phyloP scores from a whole-genome alignment of 2,888 invertebrate genomes.

The Chaitophorus viminalis region DNA sequence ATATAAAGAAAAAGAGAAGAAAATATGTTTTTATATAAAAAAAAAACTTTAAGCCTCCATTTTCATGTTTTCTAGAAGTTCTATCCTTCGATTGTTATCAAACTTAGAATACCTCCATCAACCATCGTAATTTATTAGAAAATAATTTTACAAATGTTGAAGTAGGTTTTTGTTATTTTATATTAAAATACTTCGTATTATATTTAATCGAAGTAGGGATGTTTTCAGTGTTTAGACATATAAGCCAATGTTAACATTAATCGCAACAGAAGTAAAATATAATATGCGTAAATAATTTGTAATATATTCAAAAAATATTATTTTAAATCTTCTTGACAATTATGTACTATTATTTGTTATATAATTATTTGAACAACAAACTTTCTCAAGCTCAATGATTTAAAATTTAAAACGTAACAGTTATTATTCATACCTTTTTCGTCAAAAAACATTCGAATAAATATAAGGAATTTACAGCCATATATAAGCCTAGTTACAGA shows the following conservation, averaged over 20 bases:
- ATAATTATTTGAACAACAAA: neutral
- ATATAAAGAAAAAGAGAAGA: slow-evolving; percentile 6
- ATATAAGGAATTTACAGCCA: neutral
- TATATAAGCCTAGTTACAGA: neutral
- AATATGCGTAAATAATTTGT: too few species aligned
- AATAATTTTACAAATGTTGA: neutral
- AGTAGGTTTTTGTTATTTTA: neutral
- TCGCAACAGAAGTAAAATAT: too few species aligned
- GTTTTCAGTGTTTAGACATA: too few species aligned
- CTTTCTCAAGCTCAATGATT: too few species aligned
- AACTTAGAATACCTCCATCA: neutral
- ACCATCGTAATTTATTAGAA: neutral
- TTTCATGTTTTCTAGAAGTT: neutral
- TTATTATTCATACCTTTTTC: neutral
- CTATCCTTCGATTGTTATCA: neutral
- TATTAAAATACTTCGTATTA: neutral
- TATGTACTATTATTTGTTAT: too few species aligned
- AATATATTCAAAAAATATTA: too few species aligned
- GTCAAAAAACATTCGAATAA: neutral
- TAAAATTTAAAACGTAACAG: neutral
- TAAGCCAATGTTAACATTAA: too few species aligned
- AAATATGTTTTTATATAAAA: neutral
- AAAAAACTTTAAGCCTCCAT: neutral
- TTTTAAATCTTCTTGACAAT: too few species aligned
- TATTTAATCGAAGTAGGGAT: neutral